Conservation (phyloP, 1,140 invertebrate species). For the Apis laboriosa region DNA sequence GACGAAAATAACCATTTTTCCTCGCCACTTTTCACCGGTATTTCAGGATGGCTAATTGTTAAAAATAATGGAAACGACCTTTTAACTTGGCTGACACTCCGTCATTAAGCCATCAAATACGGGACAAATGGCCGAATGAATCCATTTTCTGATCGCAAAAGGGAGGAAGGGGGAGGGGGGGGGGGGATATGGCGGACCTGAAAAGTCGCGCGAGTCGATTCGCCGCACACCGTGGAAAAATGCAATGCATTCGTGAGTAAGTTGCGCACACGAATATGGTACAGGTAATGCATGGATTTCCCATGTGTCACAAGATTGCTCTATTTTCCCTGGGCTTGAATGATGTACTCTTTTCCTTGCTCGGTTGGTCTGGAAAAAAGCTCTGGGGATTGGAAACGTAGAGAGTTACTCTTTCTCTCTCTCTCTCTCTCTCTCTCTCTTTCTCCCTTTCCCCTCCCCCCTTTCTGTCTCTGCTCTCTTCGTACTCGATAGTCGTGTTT, state of each 20-base stretch:
- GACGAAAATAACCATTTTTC: neutral
- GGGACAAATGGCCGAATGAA: conserved; percentile 20
- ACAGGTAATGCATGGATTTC: conserved; percentile 54
- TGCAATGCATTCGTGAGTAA: conserved; percentile 34
- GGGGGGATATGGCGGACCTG: neutral
- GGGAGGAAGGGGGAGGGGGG: neutral
- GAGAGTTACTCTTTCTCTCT: conserved; percentile 34
- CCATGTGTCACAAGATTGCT: conserved; percentile 55
- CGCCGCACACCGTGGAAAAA: conserved; percentile 10
- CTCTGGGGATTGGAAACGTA: conserved; percentile 43
- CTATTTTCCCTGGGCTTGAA: conserved; percentile 48
- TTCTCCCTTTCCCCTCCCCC: no score
- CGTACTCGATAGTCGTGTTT: conserved; percentile 36
- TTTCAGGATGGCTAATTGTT: conserved; percentile 10
- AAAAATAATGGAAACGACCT: conserved; percentile 3
- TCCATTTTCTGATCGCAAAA: conserved; percentile 43
- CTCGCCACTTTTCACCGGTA: neutral
- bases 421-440: neutral
- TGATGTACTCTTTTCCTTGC: conserved; percentile 51
- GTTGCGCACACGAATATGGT: neutral
- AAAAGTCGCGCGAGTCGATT: conserved; percentile 5
- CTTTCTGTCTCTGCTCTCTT: neutral
- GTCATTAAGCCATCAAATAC: conserved; percentile 41
- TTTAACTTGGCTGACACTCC: conserved; percentile 24
- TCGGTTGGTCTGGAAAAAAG: conserved; percentile 51